Conservation (phyloP, 2,113 vertebrate genomes). For the Solea solea region DNA sequence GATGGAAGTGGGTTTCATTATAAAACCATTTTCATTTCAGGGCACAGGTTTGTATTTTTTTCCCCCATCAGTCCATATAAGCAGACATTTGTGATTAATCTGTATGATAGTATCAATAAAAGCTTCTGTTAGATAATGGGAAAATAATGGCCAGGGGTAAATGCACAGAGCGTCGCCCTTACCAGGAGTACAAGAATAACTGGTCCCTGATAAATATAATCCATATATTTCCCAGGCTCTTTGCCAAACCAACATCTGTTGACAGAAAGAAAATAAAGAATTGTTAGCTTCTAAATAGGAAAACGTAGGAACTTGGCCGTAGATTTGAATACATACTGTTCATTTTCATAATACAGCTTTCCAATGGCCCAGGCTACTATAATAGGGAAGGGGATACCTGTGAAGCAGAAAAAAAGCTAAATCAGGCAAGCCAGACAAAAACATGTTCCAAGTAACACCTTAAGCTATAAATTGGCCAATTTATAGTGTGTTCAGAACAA, state of each 20-base stretch:
- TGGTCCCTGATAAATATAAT: constrained; percentile 98
- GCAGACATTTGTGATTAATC: neutral
- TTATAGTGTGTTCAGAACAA: neutral
- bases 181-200: constrained; percentile 97
- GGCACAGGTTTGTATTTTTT: neutral
- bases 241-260: constrained; percentile 98
- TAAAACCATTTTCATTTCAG: constrained; percentile 15
- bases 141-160: neutral
- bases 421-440: neutral
- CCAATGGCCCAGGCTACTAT: constrained; percentile 91
- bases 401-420: constrained; percentile 4
- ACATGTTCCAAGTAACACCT: no score
- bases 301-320: neutral
- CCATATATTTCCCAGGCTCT: constrained; percentile 94
- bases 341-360: constrained; percentile 92
- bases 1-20: constrained; percentile 15
- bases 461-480: no score
- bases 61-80: neutral
- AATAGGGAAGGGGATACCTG: constrained; percentile 93
- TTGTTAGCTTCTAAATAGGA: neutral
- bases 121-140: neutral
- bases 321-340: constrained; percentile 85
- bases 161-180: constrained; percentile 53
- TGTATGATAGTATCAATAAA: neutral
- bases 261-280: constrained; percentile 19